A percentile compares a stretch with the other conserved stretches of the same genome.
Evolutionary conservation across 1,140 invertebrate species (phyloP).

Genomic region (Helicoverpa armigera): DNA sequence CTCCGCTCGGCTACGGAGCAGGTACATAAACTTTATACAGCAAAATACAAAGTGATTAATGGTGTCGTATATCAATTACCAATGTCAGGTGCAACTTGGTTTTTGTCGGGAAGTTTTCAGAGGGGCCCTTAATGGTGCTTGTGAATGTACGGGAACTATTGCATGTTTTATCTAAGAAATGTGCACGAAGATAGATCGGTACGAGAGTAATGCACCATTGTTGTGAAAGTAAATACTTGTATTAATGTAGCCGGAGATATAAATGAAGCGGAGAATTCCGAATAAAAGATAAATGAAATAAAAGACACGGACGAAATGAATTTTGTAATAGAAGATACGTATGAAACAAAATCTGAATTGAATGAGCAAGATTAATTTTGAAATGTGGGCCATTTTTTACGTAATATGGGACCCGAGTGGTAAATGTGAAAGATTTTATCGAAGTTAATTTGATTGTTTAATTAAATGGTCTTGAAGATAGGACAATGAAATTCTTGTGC

Average conservation of each 20-base stretch:
- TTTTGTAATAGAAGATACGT: constrained; percentile 20
- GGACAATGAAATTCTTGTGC: neutral
- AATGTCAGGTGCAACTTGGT: constrained; percentile 67
- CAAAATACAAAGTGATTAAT: constrained; percentile 67
- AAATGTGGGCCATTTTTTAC: neutral
- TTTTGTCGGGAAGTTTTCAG: constrained; percentile 57
- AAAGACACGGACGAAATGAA: constrained; percentile 30
- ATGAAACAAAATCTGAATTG: constrained; percentile 13
- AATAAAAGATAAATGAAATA: constrained; percentile 38
- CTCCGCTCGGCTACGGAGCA: neutral
- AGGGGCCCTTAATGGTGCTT: constrained; percentile 55
- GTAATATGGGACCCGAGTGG: neutral
- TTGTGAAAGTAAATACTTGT: constrained; percentile 38
- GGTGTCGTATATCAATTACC: constrained; percentile 72
- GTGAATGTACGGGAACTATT: constrained; percentile 49
- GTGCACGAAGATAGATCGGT: constrained; percentile 42
- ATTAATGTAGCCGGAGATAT: constrained; percentile 27
- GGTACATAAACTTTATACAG: constrained; percentile 56
- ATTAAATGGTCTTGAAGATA: neutral
- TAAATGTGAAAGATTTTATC: neutral
- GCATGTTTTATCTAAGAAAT: constrained; percentile 47
- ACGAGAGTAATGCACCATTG: constrained; percentile 1
- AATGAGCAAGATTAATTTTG: constrained; percentile 8
- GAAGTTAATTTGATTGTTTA: neutral
- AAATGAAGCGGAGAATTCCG: constrained; percentile 28